Evolutionary conservation across 2,888 invertebrate species (phyloP).

Genomic region (Troglohyphantes excavatus): DNA sequence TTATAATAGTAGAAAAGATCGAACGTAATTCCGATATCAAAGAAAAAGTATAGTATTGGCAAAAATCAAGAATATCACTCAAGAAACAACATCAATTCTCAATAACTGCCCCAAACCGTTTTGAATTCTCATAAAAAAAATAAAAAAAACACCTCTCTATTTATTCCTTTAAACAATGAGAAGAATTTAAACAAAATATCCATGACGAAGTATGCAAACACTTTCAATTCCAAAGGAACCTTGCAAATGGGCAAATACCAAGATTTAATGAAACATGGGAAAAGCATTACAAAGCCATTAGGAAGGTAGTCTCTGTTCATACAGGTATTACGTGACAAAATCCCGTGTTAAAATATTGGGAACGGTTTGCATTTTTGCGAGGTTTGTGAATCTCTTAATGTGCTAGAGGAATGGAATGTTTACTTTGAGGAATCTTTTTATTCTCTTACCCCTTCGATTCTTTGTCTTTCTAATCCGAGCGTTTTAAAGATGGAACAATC

Average conservation of each 20-base stretch:
- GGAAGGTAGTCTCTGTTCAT: conserved; percentile 1
- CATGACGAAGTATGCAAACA: conserved; percentile 43
- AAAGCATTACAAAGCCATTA: conserved; percentile 71
- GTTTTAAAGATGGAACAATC: conserved; percentile 1
- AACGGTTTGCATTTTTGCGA: conserved; percentile 49
- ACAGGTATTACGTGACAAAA: conserved; percentile 24
- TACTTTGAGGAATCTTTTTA: neutral
- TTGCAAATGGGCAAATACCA: conserved; percentile 57
- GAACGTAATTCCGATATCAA: no score
- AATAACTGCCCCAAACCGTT: neutral
- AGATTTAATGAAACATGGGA: conserved; percentile 65
- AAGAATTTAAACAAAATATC: conserved; percentile 30
- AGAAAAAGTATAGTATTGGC: no score
- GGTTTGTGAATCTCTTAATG: conserved; percentile 23
- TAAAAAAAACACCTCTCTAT: neutral
- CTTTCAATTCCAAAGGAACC: conserved; percentile 42
- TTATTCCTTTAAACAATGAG: neutral
- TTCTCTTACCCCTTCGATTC: neutral
- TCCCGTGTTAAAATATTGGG: conserved; percentile 45
- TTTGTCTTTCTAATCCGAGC: neutral
- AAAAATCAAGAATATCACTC: no score
- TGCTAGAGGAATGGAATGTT: neutral
- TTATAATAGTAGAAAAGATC: no score
- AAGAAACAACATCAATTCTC: no score
- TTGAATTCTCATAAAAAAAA: neutral